Percentiles rank a stretch among this genome's conserved stretches.
Conservation (phyloP, 2,888 invertebrate species). For the Candidula unifasciata region DNA sequence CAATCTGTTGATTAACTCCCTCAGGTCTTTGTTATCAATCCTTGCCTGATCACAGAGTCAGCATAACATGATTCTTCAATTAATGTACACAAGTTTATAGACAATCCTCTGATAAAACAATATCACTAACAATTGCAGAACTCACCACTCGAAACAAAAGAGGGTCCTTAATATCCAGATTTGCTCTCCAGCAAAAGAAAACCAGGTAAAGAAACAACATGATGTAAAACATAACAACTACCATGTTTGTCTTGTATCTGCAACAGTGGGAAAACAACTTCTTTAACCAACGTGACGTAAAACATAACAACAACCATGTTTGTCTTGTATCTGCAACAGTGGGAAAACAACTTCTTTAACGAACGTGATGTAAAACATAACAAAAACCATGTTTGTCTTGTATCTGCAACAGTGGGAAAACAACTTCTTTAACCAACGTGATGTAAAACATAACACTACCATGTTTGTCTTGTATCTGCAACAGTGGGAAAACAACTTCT, state of each 20-base stretch:
- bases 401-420: constrained; percentile 20
- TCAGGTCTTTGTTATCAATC: too few species aligned
- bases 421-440: constrained; percentile 47
- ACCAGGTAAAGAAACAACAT: constrained; percentile 50
- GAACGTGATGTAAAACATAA: constrained; percentile 47
- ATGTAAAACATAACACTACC: constrained; percentile 34
- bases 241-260: constrained; percentile 19
- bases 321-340: constrained; percentile 31
- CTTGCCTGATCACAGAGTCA: too few species aligned
- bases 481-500: background rate
- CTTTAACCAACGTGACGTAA: constrained; percentile 42
- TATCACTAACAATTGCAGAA: background rate
- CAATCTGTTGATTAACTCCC: too few species aligned
- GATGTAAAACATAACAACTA: constrained; percentile 34
- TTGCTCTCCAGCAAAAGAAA: constrained; percentile 74
- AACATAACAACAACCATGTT: constrained; percentile 28
- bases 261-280: background rate
- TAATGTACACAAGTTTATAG: background rate
- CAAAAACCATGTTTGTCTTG: constrained; percentile 1
- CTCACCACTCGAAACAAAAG: constrained; percentile 74
- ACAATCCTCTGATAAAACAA: background rate
- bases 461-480: constrained; percentile 26
- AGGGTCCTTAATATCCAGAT: constrained; percentile 70
- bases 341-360: too few species aligned
- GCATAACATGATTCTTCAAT: too few species aligned